phyloP scores from a whole-genome alignment of 2,797 vertebrate genomes.

The Squalus acanthias region DNA sequence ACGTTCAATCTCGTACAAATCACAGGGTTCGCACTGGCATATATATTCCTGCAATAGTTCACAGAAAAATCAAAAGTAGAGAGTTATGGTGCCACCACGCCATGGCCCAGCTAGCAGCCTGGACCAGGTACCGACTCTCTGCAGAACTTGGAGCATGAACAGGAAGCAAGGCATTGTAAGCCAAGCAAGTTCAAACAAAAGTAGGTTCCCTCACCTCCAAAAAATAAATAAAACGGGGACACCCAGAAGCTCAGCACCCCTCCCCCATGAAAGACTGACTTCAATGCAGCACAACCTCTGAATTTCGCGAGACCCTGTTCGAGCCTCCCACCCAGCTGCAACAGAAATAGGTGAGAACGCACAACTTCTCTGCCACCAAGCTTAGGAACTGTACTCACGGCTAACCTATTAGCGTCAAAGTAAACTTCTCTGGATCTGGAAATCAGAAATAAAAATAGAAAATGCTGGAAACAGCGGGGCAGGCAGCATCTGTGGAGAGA shows the following conservation, averaged over 20 bases:
- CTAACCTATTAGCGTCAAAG: neutral
- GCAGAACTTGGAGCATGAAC: neutral
- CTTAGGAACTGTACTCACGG: neutral
- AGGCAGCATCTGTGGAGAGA: neutral
- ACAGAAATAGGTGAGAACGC: neutral
- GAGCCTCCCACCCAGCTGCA: neutral
- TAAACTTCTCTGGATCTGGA: neutral
- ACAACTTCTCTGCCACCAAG: neutral
- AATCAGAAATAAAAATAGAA: neutral
- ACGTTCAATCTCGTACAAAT: too few relatives aligned
- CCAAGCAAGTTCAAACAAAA: neutral
- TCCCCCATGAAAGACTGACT: neutral
- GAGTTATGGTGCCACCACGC: too few relatives aligned
- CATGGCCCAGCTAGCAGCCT: neutral
- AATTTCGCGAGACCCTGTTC: neutral
- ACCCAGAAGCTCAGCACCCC: neutral
- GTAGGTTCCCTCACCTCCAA: neutral
- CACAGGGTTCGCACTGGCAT: too few relatives aligned
- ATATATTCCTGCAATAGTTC: too few relatives aligned
- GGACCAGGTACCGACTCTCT: neutral
- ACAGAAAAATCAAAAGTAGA: too few relatives aligned
- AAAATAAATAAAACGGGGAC: neutral
- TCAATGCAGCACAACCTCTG: neutral
- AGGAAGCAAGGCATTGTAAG: neutral
- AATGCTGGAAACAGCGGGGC: neutral